Evolutionary conservation across 2,888 invertebrate species (phyloP).

Genomic region (Conus canariensis): DNA sequence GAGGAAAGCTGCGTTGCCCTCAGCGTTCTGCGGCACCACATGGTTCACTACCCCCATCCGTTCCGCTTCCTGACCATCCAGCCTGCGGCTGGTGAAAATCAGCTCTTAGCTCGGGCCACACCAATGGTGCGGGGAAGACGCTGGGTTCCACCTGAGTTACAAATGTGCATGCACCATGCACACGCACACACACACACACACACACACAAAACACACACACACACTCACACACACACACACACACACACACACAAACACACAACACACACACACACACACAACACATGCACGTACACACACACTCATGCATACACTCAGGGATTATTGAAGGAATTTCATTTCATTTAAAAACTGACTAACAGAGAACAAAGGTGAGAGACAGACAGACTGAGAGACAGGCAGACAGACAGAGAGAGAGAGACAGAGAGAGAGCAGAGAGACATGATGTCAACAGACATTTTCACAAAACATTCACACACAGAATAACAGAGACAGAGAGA

Average conservation of each 20-base stretch:
- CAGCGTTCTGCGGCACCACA: slow-evolving; percentile 88
- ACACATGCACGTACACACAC: background rate
- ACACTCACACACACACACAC: no score
- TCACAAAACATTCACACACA: background rate
- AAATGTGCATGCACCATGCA: background rate
- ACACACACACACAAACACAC: no score
- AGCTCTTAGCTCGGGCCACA: slow-evolving; percentile 91
- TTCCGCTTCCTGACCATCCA: slow-evolving; percentile 85
- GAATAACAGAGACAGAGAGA: background rate
- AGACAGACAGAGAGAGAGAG: no score
- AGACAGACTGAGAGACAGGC: no score
- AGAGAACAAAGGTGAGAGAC: no score
- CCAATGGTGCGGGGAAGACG: slow-evolving; percentile 91
- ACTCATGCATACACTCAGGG: background rate
- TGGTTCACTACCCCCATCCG: slow-evolving; percentile 91
- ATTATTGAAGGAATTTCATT: no score
- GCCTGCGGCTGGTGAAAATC: slow-evolving; percentile 82
- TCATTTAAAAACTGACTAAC: no score
- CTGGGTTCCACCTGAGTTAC: slow-evolving; percentile 90
- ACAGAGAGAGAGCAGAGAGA: no score
- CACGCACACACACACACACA: background rate
- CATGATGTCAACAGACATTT: background rate
- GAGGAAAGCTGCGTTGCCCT: slow-evolving; percentile 89
- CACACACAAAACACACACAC: background rate
- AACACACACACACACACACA: background rate